Conservation (phyloP, 2,888 invertebrate genomes). For the Erebia palarica region DNA sequence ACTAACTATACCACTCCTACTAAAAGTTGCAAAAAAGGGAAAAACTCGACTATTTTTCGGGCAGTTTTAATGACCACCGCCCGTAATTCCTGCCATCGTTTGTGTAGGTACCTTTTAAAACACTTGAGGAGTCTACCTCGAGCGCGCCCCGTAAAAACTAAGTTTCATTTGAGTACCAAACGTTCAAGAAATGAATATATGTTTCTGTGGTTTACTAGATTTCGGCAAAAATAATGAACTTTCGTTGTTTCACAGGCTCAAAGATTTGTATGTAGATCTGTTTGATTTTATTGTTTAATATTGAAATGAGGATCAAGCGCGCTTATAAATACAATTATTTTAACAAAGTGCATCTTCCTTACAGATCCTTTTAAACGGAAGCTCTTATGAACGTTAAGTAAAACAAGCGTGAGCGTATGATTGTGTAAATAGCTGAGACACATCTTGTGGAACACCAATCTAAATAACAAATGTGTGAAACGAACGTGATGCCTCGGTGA, state of each 20-base stretch:
- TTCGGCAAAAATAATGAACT: too few species aligned
- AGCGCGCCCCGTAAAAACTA: too few species aligned
- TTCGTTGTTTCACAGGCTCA: too few species aligned
- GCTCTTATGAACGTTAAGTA: background rate
- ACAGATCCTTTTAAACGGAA: background rate
- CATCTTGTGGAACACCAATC: conserved; percentile 26
- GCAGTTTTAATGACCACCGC: background rate
- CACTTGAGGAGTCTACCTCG: background rate
- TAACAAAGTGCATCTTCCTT: background rate
- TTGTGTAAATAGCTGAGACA: conserved; percentile 24
- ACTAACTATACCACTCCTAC: too few species aligned
- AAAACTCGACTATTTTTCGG: background rate
- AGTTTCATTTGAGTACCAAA: too few species aligned
- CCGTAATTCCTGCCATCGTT: background rate
- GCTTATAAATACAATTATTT: too few species aligned
- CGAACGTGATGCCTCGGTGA: conserved; percentile 24
- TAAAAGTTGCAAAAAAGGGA: background rate
- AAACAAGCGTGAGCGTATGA: conserved; percentile 13
- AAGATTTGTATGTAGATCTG: too few species aligned
- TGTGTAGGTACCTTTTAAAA: background rate
- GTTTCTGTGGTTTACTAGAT: too few species aligned
- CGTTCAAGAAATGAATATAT: too few species aligned
- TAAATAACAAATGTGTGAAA: conserved; percentile 30
- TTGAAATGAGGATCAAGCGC: too few species aligned
- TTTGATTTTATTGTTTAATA: too few species aligned